Conservation (phyloP, 2,113 vertebrate genomes). For the Numida meleagris region DNA sequence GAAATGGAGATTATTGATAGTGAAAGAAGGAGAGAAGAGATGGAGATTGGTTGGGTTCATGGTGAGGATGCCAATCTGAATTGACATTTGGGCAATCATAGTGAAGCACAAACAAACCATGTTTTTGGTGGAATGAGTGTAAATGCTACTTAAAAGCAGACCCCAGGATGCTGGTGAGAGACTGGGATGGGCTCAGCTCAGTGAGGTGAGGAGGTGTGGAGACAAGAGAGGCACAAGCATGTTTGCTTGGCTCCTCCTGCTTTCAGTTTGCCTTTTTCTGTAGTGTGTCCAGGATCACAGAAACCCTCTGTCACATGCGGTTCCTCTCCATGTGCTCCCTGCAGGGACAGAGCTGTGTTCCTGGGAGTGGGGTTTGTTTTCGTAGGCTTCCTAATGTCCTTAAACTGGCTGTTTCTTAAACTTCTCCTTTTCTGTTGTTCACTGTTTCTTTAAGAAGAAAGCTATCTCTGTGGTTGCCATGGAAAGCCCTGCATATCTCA, state of each 20-base stretch:
- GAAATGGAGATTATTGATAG: not conserved
- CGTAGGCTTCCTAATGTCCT: not conserved
- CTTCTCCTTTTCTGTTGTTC: not conserved
- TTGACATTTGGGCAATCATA: not conserved
- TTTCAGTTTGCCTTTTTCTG: not conserved
- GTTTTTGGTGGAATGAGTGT: not conserved
- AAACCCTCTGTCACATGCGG: not conserved
- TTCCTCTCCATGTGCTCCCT: not conserved
- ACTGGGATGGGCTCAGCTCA: not conserved
- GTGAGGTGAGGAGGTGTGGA: not conserved
- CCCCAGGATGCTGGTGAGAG: not conserved
- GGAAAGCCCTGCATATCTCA: conserved; percentile 48
- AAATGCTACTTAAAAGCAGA: not conserved
- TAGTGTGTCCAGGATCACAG: not conserved
- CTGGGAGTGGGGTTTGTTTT: not conserved
- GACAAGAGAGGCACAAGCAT: not conserved
- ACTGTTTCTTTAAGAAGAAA: conserved; percentile 57
- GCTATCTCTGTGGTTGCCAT: conserved; percentile 47
- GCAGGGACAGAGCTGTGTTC: not conserved
- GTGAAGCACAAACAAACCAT: not conserved
- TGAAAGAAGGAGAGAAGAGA: not conserved
- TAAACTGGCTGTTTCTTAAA: not conserved
- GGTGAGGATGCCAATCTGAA: not conserved
- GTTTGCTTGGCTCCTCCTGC: not conserved
- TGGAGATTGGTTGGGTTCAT: not conserved